phyloP scores from a whole-genome alignment of 2,113 vertebrate species.

The Microtus montanus region DNA sequence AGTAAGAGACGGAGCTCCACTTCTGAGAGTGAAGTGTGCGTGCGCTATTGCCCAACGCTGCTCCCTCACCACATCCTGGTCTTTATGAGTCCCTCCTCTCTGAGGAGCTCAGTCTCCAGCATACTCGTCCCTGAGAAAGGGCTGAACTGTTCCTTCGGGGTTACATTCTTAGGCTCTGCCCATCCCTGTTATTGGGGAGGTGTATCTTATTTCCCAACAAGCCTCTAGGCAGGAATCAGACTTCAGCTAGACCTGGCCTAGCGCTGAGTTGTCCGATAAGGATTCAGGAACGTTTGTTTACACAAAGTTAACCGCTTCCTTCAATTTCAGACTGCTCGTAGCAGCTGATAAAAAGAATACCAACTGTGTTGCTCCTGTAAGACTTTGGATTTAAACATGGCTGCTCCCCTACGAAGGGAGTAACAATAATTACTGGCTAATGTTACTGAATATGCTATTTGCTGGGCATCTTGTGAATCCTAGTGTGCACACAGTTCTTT shows the following conservation, averaged over 20 bases:
- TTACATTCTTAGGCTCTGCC: neutral
- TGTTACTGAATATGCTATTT: neutral
- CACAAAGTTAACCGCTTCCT: neutral
- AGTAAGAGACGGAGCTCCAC: neutral
- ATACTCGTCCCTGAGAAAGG: neutral
- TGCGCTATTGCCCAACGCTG: neutral
- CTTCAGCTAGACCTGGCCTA: neutral
- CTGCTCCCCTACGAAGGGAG: neutral
- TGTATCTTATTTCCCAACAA: neutral
- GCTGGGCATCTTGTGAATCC: neutral
- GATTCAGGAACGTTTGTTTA: neutral
- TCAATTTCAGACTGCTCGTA: neutral
- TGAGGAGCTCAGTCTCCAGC: neutral
- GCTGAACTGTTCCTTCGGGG: neutral
- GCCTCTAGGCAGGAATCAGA: neutral
- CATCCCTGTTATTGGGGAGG: fast-evolving
- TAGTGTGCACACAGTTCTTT: neutral
- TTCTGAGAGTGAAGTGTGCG: neutral
- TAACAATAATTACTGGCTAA: neutral
- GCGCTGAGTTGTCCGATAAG: too few relatives aligned
- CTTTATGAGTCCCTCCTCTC: neutral
- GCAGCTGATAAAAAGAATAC: neutral
- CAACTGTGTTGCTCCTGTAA: neutral
- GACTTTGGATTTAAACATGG: neutral
- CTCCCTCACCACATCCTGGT: neutral